These are phyloP conservation scores for Apostichopus japonicus DNA, from an alignment of 35 echinoderm and acorn worm species.

Conservation along the genomic window DNA sequence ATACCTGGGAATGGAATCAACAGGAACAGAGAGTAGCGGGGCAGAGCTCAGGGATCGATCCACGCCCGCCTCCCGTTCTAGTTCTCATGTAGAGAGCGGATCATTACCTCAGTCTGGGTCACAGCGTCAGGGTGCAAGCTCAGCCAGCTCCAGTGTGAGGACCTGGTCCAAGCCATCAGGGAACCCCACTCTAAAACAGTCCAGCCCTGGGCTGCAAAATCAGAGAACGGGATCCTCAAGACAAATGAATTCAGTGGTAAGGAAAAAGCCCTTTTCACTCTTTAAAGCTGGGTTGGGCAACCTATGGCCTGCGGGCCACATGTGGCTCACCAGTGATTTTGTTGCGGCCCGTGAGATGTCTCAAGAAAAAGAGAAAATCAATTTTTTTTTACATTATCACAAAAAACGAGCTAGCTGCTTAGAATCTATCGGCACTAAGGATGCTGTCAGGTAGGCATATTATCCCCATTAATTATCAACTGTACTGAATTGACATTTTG, in stretches of 20 bases:
- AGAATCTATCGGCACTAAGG: no score
- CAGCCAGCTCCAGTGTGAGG: not conserved
- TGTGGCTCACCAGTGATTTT: no score
- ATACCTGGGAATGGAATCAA: conserved; percentile 34
- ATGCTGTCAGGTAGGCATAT: no score
- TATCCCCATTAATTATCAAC: no score
- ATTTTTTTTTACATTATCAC: no score
- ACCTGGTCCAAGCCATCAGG: conserved; percentile 35
- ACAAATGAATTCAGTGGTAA: conserved; percentile 54
- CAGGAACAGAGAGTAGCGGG: conserved; percentile 7
- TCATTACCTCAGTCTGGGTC: conserved; percentile 4
- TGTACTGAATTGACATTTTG: no score
- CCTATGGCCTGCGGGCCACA: no score
- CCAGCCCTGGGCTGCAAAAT: not conserved
- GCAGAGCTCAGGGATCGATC: not conserved
- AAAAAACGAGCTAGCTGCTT: no score
- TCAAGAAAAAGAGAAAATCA: no score
- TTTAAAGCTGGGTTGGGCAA: no score
- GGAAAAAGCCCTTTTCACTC: not conserved
- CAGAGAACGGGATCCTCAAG: conserved; percentile 14
- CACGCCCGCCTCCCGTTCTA: conserved; percentile 6
- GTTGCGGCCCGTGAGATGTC: no score
- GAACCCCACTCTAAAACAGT: not conserved
- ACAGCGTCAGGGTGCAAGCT: conserved; percentile 26
- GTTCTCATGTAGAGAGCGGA: not conserved